Evolutionary conservation across 2,797 vertebrate genomes (phyloP), one percentile per base, ranked within the genome.

Genomic region (Gorsachius magnificus): DNA sequence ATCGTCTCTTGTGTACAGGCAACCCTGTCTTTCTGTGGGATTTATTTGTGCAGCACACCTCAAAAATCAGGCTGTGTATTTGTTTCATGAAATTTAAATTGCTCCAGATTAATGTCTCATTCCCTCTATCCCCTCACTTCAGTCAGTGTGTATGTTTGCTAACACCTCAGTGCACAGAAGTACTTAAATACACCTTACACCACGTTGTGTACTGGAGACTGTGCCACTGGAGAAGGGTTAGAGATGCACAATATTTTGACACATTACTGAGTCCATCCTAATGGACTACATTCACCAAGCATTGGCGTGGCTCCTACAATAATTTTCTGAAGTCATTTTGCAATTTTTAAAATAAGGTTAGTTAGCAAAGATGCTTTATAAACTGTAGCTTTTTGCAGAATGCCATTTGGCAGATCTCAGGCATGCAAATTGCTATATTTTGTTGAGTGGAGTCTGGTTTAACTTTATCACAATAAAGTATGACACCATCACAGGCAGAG

Each of bases 401-500:
- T 41, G 25, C 5, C 25, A 24, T 50, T 84, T 90, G 56, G 9
- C n/a, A 94, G 45, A 22, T 56, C 16, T 33, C 69, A 83, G 38
- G 79, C 4, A 13, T 22, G 46, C 54, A 53, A 80, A 48, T 61
- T 36, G 3, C 61, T 65, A 14, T 43, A 54, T 33, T 70, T 87
- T 38, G 4, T 86, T 63, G 35, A 38, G 28, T 65, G 38, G 45
- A 72, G 26, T 56, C 50, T 82, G 26, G 5, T 93, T 93, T 88
- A 84, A 78, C 35, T 90, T 83, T 68, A 70, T 83, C 66, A 57
- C 57, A 92, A 70, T 65, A 20, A 78, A 74, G 18, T 20, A 43
- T 35, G 51, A 53, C 65, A 69, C 13, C 18, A 41, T 54, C 33
- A 46, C n/a, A 64, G 50, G 35, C 21, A 86, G 57, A 75, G 61